A percentile compares a stretch with the other conserved stretches of the same genome.
phyloP scores from a whole-genome alignment of 2,888 invertebrate species.

The Diplolepis rosae region DNA sequence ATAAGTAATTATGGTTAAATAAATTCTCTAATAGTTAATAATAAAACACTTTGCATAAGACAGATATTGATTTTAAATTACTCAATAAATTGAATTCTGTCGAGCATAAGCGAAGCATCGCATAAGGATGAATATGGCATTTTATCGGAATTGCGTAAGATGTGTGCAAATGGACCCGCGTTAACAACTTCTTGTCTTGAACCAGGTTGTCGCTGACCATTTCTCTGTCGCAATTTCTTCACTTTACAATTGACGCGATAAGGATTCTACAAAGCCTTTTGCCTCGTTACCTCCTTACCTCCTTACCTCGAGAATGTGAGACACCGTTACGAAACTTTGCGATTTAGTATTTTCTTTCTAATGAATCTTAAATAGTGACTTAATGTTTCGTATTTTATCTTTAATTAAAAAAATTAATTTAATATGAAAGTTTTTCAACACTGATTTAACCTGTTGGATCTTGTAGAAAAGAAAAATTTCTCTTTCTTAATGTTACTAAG shows the following conservation, averaged over 20 bases:
- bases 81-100: conserved; percentile 1
- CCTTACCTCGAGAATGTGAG: conserved; percentile 61
- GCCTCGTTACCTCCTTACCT: conserved; percentile 44
- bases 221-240: conserved; percentile 55
- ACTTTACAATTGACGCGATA: conserved; percentile 54
- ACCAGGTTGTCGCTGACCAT: conserved; percentile 56
- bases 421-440: too few relatives aligned
- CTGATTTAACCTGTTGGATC: background rate
- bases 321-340: conserved; percentile 45
- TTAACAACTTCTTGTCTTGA: conserved; percentile 47
- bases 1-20: too few relatives aligned
- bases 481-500: background rate
- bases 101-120: background rate
- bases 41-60: background rate
- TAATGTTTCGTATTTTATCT: too few relatives aligned
- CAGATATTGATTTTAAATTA: background rate
- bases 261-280: conserved; percentile 58
- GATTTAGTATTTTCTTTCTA: conserved; percentile 9
- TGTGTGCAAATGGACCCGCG: conserved; percentile 47
- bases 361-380: background rate
- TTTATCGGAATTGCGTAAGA: conserved; percentile 53
- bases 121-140: conserved; percentile 32
- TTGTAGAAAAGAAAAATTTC: conserved; percentile 1
- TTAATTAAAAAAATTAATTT: too few relatives aligned
- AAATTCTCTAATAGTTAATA: too few relatives aligned